A percentile compares a stretch with the other conserved stretches of the same genome.
These are phyloP conservation scores for Hypomecis atomaria DNA, from an alignment of 2,888 invertebrate genomes.

Conservation along the genomic window DNA sequence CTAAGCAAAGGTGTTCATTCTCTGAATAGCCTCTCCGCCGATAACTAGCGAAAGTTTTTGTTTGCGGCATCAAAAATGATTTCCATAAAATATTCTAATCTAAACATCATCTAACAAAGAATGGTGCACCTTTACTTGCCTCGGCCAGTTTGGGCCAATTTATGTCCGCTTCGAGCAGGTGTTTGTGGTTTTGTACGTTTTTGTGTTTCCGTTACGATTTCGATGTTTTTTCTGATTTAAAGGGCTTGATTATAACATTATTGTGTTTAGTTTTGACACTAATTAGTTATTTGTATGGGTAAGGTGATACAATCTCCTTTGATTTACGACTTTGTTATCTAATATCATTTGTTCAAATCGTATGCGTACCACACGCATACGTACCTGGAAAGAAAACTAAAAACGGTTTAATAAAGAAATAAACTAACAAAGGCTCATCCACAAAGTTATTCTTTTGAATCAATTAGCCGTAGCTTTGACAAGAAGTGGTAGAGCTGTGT, in stretches of 20 bases:
- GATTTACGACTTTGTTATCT: neutral
- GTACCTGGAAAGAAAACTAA: no score
- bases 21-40: no score
- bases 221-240: conserved; percentile 21
- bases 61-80: conserved; percentile 8
- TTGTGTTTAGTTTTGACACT: conserved; percentile 22
- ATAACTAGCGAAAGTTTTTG: neutral
- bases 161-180: conserved; percentile 34
- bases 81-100: conserved; percentile 35
- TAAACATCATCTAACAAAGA: conserved; percentile 33
- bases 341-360: no score
- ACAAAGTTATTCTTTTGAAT: neutral
- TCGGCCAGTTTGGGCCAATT: conserved; percentile 36
- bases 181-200: conserved; percentile 22
- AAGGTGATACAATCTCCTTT: conserved; percentile 2
- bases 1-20: no score
- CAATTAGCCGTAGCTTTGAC: conserved; percentile 23
- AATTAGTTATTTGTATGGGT: conserved; percentile 15
- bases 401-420: neutral
- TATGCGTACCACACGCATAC: no score
- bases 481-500: conserved; percentile 19
- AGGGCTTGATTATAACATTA: conserved; percentile 7
- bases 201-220: conserved; percentile 25
- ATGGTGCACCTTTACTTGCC: conserved; percentile 40
- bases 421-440: neutral